Evolutionary conservation across 1,140 invertebrate species (phyloP).

Genomic region (Triops cancriformis): DNA sequence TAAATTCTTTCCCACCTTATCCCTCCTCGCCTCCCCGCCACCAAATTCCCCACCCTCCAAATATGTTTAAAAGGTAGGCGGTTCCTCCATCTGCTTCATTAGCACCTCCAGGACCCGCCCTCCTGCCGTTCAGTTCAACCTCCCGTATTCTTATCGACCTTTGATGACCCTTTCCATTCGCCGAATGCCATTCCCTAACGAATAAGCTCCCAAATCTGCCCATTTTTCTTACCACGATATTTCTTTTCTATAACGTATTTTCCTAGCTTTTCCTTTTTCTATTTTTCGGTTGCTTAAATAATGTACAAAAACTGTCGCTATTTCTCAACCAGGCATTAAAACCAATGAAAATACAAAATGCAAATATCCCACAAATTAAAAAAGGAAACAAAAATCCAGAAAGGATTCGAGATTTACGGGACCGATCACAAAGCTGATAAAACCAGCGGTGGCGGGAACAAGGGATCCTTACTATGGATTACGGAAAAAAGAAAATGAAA

Average conservation of each 20-base stretch:
- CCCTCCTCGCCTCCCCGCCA: no score
- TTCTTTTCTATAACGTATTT: background rate
- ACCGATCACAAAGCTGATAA: slow-evolving; percentile 6
- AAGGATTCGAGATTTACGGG: slow-evolving; percentile 4
- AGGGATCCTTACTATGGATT: no score
- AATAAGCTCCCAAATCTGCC: background rate
- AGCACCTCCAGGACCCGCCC: background rate
- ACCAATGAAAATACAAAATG: background rate
- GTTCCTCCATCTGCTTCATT: background rate
- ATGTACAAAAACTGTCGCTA: background rate
- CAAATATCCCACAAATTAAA: background rate
- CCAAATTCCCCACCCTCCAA: background rate
- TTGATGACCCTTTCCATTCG: background rate
- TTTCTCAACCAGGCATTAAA: no score
- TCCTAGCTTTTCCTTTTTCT: background rate
- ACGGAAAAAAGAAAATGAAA: no score
- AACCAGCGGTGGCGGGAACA: slow-evolving; percentile 2
- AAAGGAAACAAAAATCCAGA: background rate
- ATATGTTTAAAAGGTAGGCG: background rate
- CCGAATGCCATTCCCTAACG: background rate
- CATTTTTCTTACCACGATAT: background rate
- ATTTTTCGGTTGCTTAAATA: background rate
- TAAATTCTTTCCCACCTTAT: no score
- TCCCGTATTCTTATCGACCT: background rate
- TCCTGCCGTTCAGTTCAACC: slow-evolving; percentile 7